Conservation (phyloP, 1,140 invertebrate genomes). For the Pachypsylla venusta region DNA sequence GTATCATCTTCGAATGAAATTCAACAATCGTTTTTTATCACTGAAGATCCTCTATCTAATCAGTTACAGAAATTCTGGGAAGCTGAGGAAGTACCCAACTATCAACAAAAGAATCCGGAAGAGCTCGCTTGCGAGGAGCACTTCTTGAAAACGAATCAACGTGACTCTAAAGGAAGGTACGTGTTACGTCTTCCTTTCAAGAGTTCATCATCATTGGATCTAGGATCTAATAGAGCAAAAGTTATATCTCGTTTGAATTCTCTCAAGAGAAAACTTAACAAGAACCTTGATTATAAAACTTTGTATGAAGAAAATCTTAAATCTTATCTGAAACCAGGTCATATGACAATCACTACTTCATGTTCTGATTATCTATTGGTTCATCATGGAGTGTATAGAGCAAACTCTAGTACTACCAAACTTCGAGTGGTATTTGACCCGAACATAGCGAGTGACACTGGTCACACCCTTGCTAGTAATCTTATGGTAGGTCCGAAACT, state of each 20-base stretch:
- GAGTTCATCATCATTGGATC: not conserved
- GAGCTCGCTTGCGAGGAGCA: not conserved
- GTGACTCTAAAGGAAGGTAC: not conserved
- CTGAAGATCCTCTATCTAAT: not conserved
- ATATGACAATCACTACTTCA: not conserved
- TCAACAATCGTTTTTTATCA: not conserved
- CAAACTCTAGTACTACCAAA: conserved; percentile 22
- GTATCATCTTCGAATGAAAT: not conserved
- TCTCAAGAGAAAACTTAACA: not conserved
- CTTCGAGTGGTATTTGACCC: conserved; percentile 30
- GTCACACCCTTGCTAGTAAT: conserved; percentile 24
- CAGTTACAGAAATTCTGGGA: not conserved
- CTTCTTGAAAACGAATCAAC: not conserved
- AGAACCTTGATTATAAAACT: not conserved
- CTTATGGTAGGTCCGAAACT: conserved; percentile 24
- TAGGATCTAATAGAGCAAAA: not conserved
- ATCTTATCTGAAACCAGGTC: not conserved
- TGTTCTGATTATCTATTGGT: conserved; percentile 18
- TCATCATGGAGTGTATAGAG: conserved; percentile 25
- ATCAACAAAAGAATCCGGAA: not conserved
- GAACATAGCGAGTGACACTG: conserved; percentile 22
- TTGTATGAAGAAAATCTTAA: not conserved
- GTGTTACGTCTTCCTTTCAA: conserved; percentile 3
- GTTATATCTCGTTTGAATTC: not conserved
- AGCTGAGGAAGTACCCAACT: not conserved